Conservation (phyloP, 64 coral and sea anemone species). For the Montipora capricornis region DNA sequence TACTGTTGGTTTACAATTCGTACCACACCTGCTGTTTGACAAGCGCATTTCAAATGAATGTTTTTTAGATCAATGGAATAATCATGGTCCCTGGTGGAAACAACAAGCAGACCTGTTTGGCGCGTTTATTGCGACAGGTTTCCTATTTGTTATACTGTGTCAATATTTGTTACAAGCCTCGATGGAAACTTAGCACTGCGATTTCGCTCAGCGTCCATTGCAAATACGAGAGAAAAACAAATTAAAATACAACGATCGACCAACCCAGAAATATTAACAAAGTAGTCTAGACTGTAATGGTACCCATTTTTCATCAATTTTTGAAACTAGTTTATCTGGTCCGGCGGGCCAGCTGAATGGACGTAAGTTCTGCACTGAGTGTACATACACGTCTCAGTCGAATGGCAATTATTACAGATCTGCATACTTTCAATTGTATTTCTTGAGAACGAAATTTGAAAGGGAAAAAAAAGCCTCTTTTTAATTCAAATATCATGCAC, state of each 20-base stretch:
- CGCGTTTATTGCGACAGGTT: constrained; percentile 2
- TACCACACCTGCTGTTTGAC: not conserved
- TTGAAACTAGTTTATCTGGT: too few relatives aligned
- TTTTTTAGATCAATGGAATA: not conserved
- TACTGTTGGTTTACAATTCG: not conserved
- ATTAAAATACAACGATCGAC: too few relatives aligned
- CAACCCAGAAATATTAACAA: too few relatives aligned
- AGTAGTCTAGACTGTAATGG: too few relatives aligned
- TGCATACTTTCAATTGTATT: not conserved
- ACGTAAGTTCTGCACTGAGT: too few relatives aligned
- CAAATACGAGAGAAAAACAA: not conserved
- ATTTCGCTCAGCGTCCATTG: too few relatives aligned
- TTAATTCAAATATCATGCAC: not conserved
- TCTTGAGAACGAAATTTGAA: not conserved
- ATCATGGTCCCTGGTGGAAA: not conserved
- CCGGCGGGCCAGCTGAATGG: too few relatives aligned
- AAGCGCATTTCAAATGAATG: not conserved
- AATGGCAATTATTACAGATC: too few relatives aligned
- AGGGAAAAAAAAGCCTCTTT: not conserved
- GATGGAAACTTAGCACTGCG: too few relatives aligned
- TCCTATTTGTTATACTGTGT: not conserved
- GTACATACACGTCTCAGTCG: too few relatives aligned
- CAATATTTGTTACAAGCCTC: not conserved
- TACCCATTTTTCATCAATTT: too few relatives aligned
- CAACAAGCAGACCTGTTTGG: constrained; percentile 11